These are phyloP conservation scores for Pelusios castaneus DNA, from an alignment of 2,113 vertebrate genomes.

Conservation along the genomic window DNA sequence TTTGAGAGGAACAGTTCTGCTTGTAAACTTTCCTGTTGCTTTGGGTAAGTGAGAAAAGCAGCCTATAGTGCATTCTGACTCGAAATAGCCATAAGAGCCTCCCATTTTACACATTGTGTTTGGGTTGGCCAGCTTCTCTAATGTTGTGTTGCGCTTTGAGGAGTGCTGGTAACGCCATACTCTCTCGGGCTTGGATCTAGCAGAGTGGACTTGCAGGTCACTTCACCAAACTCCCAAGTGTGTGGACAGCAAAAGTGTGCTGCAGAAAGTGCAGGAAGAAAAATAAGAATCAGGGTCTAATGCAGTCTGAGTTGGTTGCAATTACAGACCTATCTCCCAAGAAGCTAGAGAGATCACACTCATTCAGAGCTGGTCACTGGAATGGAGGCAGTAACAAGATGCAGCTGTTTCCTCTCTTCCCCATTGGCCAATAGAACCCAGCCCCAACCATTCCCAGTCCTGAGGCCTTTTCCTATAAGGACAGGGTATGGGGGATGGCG, in stretches of 20 bases:
- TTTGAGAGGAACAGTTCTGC: background rate
- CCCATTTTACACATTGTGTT: background rate
- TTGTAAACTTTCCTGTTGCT: background rate
- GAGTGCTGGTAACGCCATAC: constrained; percentile 20
- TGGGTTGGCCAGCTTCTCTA: background rate
- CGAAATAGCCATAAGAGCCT: background rate
- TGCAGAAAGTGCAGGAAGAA: background rate
- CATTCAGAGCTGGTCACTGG: background rate
- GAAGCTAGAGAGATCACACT: background rate
- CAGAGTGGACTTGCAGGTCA: constrained; percentile 54
- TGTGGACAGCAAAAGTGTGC: constrained; percentile 44
- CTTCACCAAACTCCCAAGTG: constrained; percentile 30
- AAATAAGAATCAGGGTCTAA: background rate
- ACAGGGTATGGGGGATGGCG: background rate
- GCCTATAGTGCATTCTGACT: background rate
- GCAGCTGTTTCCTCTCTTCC: background rate
- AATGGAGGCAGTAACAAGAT: background rate
- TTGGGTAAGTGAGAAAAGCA: background rate
- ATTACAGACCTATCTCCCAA: background rate
- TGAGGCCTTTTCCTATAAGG: background rate
- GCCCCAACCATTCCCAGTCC: background rate
- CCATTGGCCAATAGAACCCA: background rate
- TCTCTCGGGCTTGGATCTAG: constrained; percentile 14
- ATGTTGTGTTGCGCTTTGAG: background rate
- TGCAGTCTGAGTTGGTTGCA: background rate